Conservation (phyloP, 2,113 vertebrate genomes). For the Rhegmatorhina hoffmannsi region DNA sequence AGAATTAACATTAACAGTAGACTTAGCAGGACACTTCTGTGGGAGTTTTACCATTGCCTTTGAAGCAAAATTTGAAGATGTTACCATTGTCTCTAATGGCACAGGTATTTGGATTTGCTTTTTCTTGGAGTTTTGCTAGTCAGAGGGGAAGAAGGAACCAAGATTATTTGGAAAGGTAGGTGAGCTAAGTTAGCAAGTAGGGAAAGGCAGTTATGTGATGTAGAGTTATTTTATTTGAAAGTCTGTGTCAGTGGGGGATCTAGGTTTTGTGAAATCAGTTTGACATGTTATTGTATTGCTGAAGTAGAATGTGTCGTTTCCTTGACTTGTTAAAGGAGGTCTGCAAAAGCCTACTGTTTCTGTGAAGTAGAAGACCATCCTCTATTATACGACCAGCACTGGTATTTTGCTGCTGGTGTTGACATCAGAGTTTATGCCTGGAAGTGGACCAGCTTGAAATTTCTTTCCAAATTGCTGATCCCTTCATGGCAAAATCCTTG, state of each 20-base stretch:
- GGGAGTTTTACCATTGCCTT: background rate
- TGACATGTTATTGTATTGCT: background rate
- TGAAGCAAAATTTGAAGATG: background rate
- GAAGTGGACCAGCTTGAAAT: background rate
- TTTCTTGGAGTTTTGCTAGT: background rate
- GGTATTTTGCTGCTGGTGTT: background rate
- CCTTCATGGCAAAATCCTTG: background rate
- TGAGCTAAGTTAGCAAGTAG: background rate
- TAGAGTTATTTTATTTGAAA: background rate
- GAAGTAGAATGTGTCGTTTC: background rate
- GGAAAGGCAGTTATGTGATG: background rate
- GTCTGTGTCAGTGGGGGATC: background rate
- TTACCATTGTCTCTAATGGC: background rate
- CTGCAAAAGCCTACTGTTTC: background rate
- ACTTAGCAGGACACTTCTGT: background rate
- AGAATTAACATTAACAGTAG: background rate
- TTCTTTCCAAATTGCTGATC: background rate
- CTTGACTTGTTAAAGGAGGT: background rate
- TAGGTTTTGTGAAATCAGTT: background rate
- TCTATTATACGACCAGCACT: background rate
- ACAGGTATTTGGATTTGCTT: background rate
- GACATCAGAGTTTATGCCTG: background rate
- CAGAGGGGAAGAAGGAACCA: background rate
- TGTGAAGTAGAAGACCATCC: background rate
- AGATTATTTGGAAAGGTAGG: background rate